Evolutionary conservation across 2,888 invertebrate species (phyloP).

Genomic region (Diachrysia chrysitis): DNA sequence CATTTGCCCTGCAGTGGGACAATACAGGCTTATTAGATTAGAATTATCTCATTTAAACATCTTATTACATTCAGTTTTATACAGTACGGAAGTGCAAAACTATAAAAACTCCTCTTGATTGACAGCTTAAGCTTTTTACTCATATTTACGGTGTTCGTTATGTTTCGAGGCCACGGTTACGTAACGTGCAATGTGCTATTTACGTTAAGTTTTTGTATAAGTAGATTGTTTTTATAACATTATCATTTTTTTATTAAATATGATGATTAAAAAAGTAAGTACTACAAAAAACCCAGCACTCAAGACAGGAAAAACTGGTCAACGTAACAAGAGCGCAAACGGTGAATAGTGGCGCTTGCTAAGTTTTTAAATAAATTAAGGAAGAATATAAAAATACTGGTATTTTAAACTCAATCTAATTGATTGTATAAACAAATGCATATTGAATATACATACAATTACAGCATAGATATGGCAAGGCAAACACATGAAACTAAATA

Average conservation of each 20-base stretch:
- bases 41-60: too few relatives aligned
- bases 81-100: neutral
- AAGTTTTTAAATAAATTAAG: neutral
- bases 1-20: too few relatives aligned
- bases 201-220: neutral
- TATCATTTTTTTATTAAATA: neutral
- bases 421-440: neutral
- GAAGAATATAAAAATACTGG: neutral
- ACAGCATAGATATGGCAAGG: neutral
- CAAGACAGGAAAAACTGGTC: neutral
- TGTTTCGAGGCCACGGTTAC: neutral
- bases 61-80: too few relatives aligned
- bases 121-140: neutral
- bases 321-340: neutral
- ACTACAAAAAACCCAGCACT: neutral
- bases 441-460: neutral
- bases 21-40: too few relatives aligned
- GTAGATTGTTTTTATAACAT: neutral
- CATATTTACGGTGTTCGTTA: neutral
- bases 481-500: neutral
- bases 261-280: constrained; percentile 2
- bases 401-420: neutral
- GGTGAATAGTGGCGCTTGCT: neutral
- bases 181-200: neutral
- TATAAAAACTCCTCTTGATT: neutral